phyloP scores from a whole-genome alignment of 2,888 invertebrate genomes.

The Polietes domitor region DNA sequence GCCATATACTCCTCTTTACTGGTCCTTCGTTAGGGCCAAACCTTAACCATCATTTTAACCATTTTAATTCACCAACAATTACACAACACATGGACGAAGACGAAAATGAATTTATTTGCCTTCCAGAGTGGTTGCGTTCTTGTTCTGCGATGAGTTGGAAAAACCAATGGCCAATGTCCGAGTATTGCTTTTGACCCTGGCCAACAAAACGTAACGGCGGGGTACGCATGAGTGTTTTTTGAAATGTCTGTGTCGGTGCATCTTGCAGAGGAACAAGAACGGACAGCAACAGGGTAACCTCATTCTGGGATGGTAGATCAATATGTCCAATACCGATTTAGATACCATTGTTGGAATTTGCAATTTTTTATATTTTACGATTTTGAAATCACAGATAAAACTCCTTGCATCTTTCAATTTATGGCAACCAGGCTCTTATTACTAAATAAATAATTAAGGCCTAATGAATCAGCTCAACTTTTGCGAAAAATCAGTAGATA shows the following conservation, averaged over 20 bases:
- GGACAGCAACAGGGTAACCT: not conserved
- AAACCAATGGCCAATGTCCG: slow-evolving; percentile 39
- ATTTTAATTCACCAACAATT: slow-evolving; percentile 66
- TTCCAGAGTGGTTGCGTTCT: not conserved
- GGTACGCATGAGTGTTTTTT: slow-evolving; percentile 14
- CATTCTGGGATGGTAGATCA: not conserved
- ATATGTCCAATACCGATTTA: too few relatives aligned
- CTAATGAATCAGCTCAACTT: too few relatives aligned
- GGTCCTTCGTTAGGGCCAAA: slow-evolving; percentile 35
- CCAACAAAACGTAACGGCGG: not conserved
- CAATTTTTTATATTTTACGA: too few relatives aligned
- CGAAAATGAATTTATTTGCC: slow-evolving; percentile 60
- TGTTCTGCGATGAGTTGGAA: slow-evolving; percentile 15
- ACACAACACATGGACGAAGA: slow-evolving; percentile 47
- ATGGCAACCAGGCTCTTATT: too few relatives aligned
- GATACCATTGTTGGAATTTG: too few relatives aligned
- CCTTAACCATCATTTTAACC: slow-evolving; percentile 65
- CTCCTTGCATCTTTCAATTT: too few relatives aligned
- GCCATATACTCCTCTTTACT: not conserved
- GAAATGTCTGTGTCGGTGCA: not conserved
- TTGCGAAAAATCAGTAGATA: too few relatives aligned
- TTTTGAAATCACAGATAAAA: too few relatives aligned
- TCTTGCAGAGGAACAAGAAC: not conserved
- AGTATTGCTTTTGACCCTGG: slow-evolving; percentile 21
- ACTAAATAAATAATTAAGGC: too few relatives aligned